Evolutionary conservation across 2,113 vertebrate genomes (phyloP).

Genomic region (Anthoscopus minutus): DNA sequence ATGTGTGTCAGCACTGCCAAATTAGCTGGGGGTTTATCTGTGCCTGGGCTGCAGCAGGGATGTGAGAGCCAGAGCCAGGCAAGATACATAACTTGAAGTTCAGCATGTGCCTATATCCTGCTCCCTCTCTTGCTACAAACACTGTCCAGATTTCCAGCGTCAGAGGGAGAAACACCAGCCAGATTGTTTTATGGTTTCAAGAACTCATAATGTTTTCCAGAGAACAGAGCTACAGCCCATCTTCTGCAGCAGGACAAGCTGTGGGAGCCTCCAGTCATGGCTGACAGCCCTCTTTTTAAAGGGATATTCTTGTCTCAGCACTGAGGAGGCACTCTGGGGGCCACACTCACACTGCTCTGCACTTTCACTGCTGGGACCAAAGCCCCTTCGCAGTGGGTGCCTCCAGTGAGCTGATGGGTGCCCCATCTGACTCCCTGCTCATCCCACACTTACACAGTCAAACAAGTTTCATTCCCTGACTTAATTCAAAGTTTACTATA

Average conservation of each 20-base stretch:
- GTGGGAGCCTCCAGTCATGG: background rate
- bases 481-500: background rate
- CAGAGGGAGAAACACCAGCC: slow-evolving; percentile 38
- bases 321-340: background rate
- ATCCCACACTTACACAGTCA: background rate
- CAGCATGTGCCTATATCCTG: background rate
- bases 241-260: background rate
- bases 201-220: slow-evolving; percentile 51
- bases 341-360: background rate
- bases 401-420: background rate
- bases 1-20: background rate
- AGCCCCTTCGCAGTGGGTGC: background rate
- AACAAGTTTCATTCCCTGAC: background rate
- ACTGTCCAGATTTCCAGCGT: slow-evolving; percentile 45
- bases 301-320: background rate
- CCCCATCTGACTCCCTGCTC: background rate
- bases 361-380: background rate
- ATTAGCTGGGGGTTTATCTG: background rate
- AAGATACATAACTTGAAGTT: background rate
- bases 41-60: background rate
- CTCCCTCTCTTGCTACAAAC: slow-evolving; percentile 41
- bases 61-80: background rate
- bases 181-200: slow-evolving; percentile 23
- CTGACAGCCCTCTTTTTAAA: background rate
- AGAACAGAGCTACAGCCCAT: background rate